These are phyloP conservation scores for Parapsyche elsis DNA, from an alignment of 1,140 invertebrate species.

Conservation along the genomic window DNA sequence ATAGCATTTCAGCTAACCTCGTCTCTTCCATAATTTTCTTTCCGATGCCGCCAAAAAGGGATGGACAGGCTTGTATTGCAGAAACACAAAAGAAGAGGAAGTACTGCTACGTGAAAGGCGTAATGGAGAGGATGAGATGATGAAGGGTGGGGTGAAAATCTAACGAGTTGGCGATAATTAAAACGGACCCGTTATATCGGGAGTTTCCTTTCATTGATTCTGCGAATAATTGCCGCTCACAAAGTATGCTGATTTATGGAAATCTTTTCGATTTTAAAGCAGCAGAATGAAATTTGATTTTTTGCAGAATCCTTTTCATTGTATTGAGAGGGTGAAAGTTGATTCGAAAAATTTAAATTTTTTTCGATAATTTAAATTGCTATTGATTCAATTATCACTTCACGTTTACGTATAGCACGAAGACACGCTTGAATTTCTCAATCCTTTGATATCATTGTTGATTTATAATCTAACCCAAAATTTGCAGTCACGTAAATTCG, in stretches of 20 bases:
- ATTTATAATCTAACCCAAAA: too few relatives aligned
- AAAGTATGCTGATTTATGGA: slow-evolving; percentile 7
- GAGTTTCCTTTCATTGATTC: not conserved
- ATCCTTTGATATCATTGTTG: too few relatives aligned
- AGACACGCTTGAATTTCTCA: too few relatives aligned
- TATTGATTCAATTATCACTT: slow-evolving; percentile 7
- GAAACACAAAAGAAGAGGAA: not conserved
- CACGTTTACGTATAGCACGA: not conserved
- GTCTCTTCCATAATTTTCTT: not conserved
- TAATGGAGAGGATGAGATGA: not conserved
- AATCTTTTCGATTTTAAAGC: not conserved
- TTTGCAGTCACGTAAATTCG: too few relatives aligned
- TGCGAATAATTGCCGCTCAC: not conserved
- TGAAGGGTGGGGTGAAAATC: not conserved
- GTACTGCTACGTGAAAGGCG: too few relatives aligned
- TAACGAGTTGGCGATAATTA: slow-evolving; percentile 3
- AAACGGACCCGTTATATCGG: not conserved
- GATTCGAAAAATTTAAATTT: slow-evolving; percentile 2
- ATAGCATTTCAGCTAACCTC: not conserved
- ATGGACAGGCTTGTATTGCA: not conserved
- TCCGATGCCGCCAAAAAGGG: not conserved
- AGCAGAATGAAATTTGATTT: not conserved
- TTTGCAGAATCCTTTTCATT: not conserved
- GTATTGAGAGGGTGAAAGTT: not conserved
- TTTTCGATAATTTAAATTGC: too few relatives aligned